Percentiles rank a stretch among this genome's conserved stretches.
Conservation (phyloP, 2,113 vertebrate species). For the Cheilinus undulatus region DNA sequence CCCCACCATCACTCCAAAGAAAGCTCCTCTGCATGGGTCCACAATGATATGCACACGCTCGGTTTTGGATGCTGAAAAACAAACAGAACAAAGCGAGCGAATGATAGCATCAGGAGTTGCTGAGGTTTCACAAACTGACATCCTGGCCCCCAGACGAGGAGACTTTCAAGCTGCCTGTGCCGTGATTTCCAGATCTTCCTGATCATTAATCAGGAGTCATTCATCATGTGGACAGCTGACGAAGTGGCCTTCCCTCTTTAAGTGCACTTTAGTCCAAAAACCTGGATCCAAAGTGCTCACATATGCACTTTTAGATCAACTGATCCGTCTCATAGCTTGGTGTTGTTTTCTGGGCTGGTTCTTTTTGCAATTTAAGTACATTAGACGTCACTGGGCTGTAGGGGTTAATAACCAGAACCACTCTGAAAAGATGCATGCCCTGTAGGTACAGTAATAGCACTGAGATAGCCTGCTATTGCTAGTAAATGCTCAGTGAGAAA, state of each 20-base stretch:
- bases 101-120: constrained; percentile 9
- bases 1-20: constrained; percentile 5
- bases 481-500: no score
- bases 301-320: background rate
- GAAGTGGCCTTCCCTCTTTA: constrained; percentile 14
- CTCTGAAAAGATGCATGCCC: no score
- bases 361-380: background rate
- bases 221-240: constrained; percentile 55
- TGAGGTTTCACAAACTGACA: constrained; percentile 38
- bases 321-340: no score
- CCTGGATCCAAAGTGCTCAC: constrained; percentile 3
- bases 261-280: background rate
- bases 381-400: background rate
- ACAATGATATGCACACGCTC: constrained; percentile 15
- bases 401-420: no score
- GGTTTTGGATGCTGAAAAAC: background rate
- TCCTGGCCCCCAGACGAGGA: constrained; percentile 2
- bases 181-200: constrained; percentile 47
- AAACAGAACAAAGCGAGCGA: constrained; percentile 6
- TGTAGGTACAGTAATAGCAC: no score
- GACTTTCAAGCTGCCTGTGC: constrained; percentile 24
- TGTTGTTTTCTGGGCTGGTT: background rate
- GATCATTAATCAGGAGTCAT: constrained; percentile 60
- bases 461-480: no score
- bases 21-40: background rate